Conservation (phyloP, 2,888 invertebrate species). For the Parnassius apollo region DNA sequence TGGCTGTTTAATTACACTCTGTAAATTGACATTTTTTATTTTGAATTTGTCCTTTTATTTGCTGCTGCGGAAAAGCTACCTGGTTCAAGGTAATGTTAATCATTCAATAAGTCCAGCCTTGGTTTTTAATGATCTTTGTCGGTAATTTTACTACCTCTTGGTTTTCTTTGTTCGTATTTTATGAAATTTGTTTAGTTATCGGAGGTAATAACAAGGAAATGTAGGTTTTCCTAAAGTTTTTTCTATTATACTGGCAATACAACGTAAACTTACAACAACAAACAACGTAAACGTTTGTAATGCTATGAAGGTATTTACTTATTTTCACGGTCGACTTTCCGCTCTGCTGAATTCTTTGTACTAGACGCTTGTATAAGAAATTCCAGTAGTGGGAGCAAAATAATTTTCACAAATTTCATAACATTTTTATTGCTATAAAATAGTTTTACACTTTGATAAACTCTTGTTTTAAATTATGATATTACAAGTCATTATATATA, state of each 20-base stretch:
- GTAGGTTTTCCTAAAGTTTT: neutral
- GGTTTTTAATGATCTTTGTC: neutral
- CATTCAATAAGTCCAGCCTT: neutral
- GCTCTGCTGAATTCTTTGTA: constrained; percentile 12
- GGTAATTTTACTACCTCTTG: neutral
- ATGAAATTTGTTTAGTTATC: neutral
- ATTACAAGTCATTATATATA: neutral
- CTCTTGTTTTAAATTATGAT: neutral
- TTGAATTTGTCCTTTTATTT: too few relatives aligned
- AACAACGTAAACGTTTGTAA: too few relatives aligned
- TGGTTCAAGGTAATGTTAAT: too few relatives aligned
- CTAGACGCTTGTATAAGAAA: constrained; percentile 7
- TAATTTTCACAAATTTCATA: neutral
- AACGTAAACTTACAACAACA: neutral
- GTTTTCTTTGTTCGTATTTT: neutral
- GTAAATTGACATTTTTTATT: too few relatives aligned
- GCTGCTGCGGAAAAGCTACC: too few relatives aligned
- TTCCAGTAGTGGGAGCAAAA: neutral
- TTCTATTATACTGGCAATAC: neutral
- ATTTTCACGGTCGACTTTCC: constrained; percentile 3
- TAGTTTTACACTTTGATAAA: neutral
- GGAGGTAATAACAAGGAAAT: constrained; percentile 4
- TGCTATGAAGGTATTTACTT: constrained; percentile 1
- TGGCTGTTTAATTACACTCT: too few relatives aligned
- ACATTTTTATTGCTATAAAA: neutral